Conservation (phyloP, 2,113 vertebrate genomes). For the Alethe castanea region DNA sequence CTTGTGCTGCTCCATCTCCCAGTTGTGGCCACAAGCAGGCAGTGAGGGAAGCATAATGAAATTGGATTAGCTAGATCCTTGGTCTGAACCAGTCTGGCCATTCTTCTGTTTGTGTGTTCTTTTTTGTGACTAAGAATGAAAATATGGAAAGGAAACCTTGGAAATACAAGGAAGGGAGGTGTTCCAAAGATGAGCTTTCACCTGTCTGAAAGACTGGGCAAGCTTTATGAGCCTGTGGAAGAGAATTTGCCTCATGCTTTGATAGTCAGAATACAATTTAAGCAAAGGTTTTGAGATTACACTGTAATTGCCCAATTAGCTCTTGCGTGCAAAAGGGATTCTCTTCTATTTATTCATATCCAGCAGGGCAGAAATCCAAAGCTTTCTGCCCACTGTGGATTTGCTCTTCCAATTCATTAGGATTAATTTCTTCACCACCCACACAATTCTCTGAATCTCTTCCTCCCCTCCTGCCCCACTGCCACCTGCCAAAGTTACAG, state of each 20-base stretch:
- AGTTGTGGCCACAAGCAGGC: neutral
- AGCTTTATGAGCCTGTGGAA: neutral
- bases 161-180: neutral
- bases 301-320: constrained; percentile 49
- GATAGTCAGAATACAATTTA: neutral
- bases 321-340: constrained; percentile 21
- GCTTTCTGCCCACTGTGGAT: constrained; percentile 34
- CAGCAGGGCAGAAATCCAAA: constrained; percentile 54
- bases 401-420: constrained; percentile 58
- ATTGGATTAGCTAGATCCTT: neutral
- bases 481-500: constrained; percentile 47
- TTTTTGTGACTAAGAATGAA: neutral
- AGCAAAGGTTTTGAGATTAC: neutral
- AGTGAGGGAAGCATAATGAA: neutral
- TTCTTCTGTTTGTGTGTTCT: neutral
- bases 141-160: neutral
- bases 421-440: constrained; percentile 57
- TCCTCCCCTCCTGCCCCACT: constrained; percentile 7
- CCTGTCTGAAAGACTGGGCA: neutral
- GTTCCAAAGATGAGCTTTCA: neutral
- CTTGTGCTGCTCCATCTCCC: neutral
- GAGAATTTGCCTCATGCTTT: neutral
- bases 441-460: constrained; percentile 25
- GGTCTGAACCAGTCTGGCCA: neutral
- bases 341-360: constrained; percentile 23